phyloP scores from a whole-genome alignment of 2,797 vertebrate species.

The Spheniscus humboldti region DNA sequence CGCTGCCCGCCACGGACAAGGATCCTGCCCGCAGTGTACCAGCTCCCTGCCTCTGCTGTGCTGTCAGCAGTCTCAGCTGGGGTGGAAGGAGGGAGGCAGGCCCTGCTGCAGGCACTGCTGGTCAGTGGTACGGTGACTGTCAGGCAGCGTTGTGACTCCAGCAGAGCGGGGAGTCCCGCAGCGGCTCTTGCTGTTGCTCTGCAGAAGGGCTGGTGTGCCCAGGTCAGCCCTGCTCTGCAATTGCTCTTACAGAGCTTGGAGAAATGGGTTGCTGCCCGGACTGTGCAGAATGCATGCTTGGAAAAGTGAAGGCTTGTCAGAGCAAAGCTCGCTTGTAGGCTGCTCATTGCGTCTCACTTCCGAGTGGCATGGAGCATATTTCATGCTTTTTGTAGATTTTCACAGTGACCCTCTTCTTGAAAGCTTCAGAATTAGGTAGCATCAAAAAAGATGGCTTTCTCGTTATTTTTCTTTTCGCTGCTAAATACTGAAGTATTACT shows the following conservation, averaged over 20 bases:
- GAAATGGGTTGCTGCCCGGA: accelerated
- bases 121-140: accelerated
- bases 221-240: neutral
- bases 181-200: neutral
- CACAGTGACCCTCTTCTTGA: neutral
- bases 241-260: neutral
- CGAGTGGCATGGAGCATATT: neutral
- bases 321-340: neutral
- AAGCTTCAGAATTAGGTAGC: neutral
- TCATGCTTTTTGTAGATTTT: neutral
- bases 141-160: neutral
- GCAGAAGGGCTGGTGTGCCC: neutral
- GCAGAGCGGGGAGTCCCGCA: too few relatives aligned
- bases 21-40: neutral
- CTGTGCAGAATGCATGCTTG: neutral
- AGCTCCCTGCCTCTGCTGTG: neutral
- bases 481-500: neutral
- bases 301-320: neutral
- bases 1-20: neutral
- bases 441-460: neutral
- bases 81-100: neutral
- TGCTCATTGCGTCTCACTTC: neutral
- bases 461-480: neutral
- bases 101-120: neutral
- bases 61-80: accelerated